Evolutionary conservation across 2,113 vertebrate species (phyloP).

Genomic region (Oplegnathus fasciatus): DNA sequence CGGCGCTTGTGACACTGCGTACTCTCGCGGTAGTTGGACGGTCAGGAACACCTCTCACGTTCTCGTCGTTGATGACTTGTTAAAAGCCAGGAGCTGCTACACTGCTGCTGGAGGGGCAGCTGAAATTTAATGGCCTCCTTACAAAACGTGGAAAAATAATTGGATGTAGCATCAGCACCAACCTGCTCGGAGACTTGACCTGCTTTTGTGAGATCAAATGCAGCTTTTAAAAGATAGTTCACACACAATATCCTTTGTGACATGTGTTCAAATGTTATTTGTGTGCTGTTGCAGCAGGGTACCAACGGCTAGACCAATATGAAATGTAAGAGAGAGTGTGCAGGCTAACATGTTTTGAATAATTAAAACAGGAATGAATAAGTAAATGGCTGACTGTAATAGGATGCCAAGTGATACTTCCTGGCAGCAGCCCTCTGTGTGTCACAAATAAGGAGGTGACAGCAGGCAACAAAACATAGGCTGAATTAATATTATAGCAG

Average conservation of each 20-base stretch:
- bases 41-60: conserved; percentile 30
- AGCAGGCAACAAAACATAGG: conserved; percentile 40
- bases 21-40: conserved; percentile 75
- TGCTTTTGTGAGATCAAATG: not conserved
- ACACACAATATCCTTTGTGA: not conserved
- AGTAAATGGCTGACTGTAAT: conserved; percentile 77
- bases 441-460: conserved; percentile 63
- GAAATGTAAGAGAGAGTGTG: conserved; percentile 30
- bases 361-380: conserved; percentile 85
- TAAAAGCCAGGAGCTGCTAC: conserved; percentile 13
- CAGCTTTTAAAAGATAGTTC: not conserved
- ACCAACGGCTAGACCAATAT: conserved; percentile 12
- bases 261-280: not conserved
- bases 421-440: conserved; percentile 62
- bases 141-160: not conserved
- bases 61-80: conserved; percentile 32
- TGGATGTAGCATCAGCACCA: not conserved
- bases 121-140: not conserved
- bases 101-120: not conserved
- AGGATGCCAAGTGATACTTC: conserved; percentile 76
- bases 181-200: not conserved
- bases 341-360: conserved; percentile 75
- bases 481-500: conserved; percentile 27
- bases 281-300: not conserved
- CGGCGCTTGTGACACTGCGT: fast-evolving